Percentiles rank a stretch among this genome's conserved stretches.
Evolutionary conservation across 2,113 vertebrate species (phyloP).

Genomic region (Perca schrenkii): DNA sequence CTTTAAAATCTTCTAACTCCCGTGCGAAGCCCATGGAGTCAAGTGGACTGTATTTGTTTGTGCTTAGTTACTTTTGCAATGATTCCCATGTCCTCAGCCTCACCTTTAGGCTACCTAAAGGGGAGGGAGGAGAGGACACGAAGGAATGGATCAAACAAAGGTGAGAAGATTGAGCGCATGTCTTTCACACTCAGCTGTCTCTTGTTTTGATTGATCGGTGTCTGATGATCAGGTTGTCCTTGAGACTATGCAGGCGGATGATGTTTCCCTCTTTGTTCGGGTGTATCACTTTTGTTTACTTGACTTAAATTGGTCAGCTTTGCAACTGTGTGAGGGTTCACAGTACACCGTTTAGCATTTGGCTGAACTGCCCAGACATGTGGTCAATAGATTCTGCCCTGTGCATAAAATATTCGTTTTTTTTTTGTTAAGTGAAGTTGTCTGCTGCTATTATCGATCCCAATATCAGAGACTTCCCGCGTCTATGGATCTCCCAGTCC

Average conservation of each 20-base stretch:
- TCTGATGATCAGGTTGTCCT: constrained; percentile 50
- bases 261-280: not conserved
- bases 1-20: not conserved
- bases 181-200: constrained; percentile 42
- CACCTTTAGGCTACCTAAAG: constrained; percentile 4
- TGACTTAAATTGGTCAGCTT: not conserved
- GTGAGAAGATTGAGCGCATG: constrained; percentile 29
- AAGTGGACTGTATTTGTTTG: not conserved
- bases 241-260: constrained; percentile 17
- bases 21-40: not conserved
- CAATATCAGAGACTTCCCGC: constrained; percentile 20
- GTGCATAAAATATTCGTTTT: not conserved
- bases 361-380: not conserved
- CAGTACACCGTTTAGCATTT: not conserved
- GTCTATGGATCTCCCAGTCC: constrained; percentile 22
- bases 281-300: not conserved
- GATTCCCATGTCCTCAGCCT: constrained; percentile 13
- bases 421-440: constrained; percentile 17
- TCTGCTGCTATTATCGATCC: constrained; percentile 27
- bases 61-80: constrained; percentile 16
- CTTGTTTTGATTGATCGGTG: constrained; percentile 39
- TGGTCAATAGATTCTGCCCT: not conserved
- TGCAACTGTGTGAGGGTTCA: not conserved
- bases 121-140: constrained; percentile 1
- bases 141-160: constrained; percentile 41